phyloP scores from a whole-genome alignment of 2,113 vertebrate species.

The Pollachius pollachius region DNA sequence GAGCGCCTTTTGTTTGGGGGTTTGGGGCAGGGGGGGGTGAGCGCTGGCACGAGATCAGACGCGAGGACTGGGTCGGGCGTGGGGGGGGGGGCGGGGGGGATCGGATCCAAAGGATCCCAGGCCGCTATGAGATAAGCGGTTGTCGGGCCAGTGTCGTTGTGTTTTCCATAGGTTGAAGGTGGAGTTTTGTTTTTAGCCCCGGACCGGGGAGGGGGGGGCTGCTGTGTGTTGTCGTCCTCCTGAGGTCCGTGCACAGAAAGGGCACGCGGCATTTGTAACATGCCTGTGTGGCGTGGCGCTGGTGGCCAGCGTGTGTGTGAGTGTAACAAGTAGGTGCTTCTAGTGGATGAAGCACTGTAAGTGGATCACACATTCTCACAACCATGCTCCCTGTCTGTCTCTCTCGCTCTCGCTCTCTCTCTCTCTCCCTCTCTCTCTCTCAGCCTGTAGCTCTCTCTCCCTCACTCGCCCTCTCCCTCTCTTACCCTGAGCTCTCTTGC shows the following conservation, averaged over 20 bases:
- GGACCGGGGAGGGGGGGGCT: conserved; percentile 27
- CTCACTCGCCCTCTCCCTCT: no score
- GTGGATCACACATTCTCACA: conserved; percentile 45
- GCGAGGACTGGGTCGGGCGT: no score
- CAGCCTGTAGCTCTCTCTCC: no score
- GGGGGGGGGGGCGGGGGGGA: no score
- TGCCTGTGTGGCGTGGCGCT: conserved; percentile 70
- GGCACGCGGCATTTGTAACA: conserved; percentile 74
- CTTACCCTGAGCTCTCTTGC: no score
- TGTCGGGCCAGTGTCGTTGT: neutral
- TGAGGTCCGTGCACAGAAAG: conserved; percentile 62
- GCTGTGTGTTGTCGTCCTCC: conserved; percentile 37
- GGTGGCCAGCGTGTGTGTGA: conserved; percentile 67
- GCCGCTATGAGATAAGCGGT: no score
- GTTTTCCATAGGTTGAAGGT: neutral
- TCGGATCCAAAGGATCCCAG: no score
- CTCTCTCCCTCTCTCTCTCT: no score
- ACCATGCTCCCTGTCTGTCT: conserved; percentile 26
- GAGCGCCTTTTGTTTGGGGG: neutral
- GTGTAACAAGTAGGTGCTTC: conserved; percentile 67
- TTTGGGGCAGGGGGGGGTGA: conserved; percentile 34
- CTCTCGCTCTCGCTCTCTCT: conserved; percentile 1
- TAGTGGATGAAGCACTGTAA: conserved; percentile 47
- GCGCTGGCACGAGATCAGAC: conserved; percentile 51
- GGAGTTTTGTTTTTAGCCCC: neutral